Base-by-base conservation (phyloP, 2,797 vertebrate genomes). In the Poeciliopsis presidionis region DNA sequence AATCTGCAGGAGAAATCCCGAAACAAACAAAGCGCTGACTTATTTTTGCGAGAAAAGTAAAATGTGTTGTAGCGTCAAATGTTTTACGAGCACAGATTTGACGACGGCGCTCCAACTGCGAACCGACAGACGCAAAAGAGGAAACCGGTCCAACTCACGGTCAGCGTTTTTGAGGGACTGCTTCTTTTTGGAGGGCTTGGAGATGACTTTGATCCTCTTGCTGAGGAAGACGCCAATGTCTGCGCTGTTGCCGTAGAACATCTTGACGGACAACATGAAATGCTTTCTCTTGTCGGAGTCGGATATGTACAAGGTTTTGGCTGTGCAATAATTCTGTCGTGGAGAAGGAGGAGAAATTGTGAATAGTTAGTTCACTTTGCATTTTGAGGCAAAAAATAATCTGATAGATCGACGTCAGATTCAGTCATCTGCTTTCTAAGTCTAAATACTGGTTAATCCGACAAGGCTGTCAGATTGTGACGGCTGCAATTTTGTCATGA, bases 261-360 rank as follows among this genome's bases (percentile, higher is more conserved):
- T 99, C 96, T 99, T 99, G 81, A 99, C 98, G 0, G 98, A 99
- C 94, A 99, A 95, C 98, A 99, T 99, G 97, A 99, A 99, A 96
- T 99, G 98, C 95, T 99, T 99, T 95, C 98, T 97, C 94, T 99
- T 99, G 96, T 99, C 98, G 12, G 98, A 99, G 95, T 99, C 98
- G 63, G 98, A 99, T 97, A 99, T 99, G 96, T 99, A 99, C 96
- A 99, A 97, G 74, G 98, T 99, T 97, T 99, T 99, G 94, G 98
- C 98, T 93, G 98, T 99, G 96, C 98, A 99, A 96, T 98, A 99
- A 92, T 99, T 99, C 98, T 99, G 95, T 9, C 11, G 61, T 8
- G 5, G 46, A 20, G 18, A 25, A 16, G 16, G n/a, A 70, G 55
- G 55, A 46, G 36, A 63, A 30, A 28, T 7, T 1, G 41, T 14